phyloP scores from a whole-genome alignment of 2,888 invertebrate genomes.

The Entomobrya proxima region DNA sequence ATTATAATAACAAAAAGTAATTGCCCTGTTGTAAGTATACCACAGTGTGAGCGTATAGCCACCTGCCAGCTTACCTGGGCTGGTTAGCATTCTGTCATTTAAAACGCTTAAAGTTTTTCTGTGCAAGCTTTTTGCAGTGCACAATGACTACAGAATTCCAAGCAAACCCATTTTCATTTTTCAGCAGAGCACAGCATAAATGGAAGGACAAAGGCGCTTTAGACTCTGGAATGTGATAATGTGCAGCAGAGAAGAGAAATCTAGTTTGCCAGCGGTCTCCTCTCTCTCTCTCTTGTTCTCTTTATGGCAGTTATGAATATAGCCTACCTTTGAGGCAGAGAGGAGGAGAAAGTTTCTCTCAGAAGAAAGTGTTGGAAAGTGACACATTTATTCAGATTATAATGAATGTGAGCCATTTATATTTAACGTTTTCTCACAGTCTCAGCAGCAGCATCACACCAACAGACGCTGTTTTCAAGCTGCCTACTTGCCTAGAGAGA shows the following conservation, averaged over 20 bases:
- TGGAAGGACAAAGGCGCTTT: neutral
- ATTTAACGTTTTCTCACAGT: conserved; percentile 62
- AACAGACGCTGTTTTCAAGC: neutral
- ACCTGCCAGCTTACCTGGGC: neutral
- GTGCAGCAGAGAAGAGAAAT: neutral
- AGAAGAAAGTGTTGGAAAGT: conserved; percentile 61
- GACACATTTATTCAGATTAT: conserved; percentile 71
- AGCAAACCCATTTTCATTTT: neutral
- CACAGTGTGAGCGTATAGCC: neutral
- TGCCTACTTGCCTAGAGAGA: neutral
- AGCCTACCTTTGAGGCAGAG: neutral
- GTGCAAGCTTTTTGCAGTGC: neutral
- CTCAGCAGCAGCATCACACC: neutral
- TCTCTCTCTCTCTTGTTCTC: neutral
- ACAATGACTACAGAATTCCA: neutral
- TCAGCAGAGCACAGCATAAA: neutral
- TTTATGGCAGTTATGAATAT: neutral
- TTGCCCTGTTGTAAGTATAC: too few relatives aligned
- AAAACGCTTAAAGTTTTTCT: neutral
- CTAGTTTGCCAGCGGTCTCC: neutral
- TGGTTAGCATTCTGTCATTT: neutral
- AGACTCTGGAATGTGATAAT: conserved; percentile 1
- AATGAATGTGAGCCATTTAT: conserved; percentile 71
- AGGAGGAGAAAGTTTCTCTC: neutral
- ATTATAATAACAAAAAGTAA: too few relatives aligned